These are phyloP conservation scores for Aphaenogaster rudis DNA, from an alignment of 1,140 invertebrate species.

Conservation along the genomic window DNA sequence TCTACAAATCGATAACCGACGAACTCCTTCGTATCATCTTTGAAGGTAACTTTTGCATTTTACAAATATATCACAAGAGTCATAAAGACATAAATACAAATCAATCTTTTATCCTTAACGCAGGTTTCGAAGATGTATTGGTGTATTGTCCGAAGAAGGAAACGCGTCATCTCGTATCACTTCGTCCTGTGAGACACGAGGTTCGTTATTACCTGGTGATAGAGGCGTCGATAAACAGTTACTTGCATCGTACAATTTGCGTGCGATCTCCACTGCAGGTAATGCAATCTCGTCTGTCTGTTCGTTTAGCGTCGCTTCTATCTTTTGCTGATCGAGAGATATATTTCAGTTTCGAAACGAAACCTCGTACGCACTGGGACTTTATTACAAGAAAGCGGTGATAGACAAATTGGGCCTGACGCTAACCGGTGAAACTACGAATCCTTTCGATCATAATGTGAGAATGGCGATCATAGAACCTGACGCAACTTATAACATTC, in stretches of 20 bases:
- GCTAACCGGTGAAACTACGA: constrained; percentile 90
- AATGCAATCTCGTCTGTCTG: constrained; percentile 52
- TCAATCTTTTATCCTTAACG: constrained; percentile 68
- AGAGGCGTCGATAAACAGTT: constrained; percentile 89
- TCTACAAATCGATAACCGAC: constrained; percentile 88
- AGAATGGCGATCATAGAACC: constrained; percentile 91
- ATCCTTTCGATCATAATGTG: constrained; percentile 93
- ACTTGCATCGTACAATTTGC: constrained; percentile 89
- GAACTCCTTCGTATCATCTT: constrained; percentile 89
- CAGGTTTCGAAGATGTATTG: constrained; percentile 91
- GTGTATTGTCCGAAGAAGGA: constrained; percentile 91
- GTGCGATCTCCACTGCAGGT: constrained; percentile 93
- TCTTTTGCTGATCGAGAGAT: background rate
- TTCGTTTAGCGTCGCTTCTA: background rate
- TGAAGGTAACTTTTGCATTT: constrained; percentile 78
- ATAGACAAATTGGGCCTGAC: constrained; percentile 89
- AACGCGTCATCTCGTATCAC: constrained; percentile 90
- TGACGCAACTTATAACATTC: constrained; percentile 91
- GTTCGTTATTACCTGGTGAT: constrained; percentile 91
- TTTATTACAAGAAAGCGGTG: constrained; percentile 91
- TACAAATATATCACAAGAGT: background rate
- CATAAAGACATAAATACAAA: background rate
- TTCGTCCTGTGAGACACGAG: constrained; percentile 90
- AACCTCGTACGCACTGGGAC: constrained; percentile 91
- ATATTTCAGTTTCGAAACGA: constrained; percentile 91